Percentiles rank a stretch among this genome's conserved stretches.
phyloP scores from a whole-genome alignment of 2,797 vertebrate species.

The Carapus acus region DNA sequence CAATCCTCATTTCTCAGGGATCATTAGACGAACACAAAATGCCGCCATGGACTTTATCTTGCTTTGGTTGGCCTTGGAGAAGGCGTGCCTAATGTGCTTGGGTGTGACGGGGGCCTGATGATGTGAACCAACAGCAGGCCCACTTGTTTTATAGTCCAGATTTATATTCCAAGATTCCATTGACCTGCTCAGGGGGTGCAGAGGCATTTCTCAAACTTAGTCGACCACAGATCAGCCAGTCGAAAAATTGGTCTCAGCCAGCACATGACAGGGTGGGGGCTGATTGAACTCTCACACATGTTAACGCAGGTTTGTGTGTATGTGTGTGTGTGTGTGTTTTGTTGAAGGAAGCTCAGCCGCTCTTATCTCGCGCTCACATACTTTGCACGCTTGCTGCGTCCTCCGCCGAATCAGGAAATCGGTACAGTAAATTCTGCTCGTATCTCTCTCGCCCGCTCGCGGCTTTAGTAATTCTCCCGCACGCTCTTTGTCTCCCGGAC shows the following conservation, averaged over 20 bases:
- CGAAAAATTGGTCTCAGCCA: constrained; percentile 8
- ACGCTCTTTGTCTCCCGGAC: constrained; percentile 8
- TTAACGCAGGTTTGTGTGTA: constrained; percentile 4
- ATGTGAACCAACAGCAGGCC: not conserved
- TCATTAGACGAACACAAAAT: no score
- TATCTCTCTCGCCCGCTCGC: constrained; percentile 3
- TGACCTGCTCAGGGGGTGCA: not conserved
- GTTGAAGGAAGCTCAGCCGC: no score
- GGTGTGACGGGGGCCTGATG: not conserved
- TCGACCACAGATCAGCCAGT: constrained; percentile 1
- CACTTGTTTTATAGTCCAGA: not conserved
- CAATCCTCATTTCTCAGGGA: no score
- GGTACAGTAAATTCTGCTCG: not conserved
- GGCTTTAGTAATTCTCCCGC: not conserved
- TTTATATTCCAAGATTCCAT: not conserved
- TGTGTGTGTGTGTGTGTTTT: not conserved
- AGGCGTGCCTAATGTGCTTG: no score
- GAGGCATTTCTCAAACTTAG: constrained; percentile 3
- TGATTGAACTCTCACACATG: constrained; percentile 7
- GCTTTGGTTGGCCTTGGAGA: no score
- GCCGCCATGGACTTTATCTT: no score
- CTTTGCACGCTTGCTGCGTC: no score
- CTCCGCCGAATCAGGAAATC: no score
- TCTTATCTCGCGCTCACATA: no score
- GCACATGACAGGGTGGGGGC: constrained; percentile 12